A percentile compares a stretch with the other conserved stretches of the same genome.
phyloP scores from a whole-genome alignment of 2,888 invertebrate genomes.

The Anoncus sp. region DNA sequence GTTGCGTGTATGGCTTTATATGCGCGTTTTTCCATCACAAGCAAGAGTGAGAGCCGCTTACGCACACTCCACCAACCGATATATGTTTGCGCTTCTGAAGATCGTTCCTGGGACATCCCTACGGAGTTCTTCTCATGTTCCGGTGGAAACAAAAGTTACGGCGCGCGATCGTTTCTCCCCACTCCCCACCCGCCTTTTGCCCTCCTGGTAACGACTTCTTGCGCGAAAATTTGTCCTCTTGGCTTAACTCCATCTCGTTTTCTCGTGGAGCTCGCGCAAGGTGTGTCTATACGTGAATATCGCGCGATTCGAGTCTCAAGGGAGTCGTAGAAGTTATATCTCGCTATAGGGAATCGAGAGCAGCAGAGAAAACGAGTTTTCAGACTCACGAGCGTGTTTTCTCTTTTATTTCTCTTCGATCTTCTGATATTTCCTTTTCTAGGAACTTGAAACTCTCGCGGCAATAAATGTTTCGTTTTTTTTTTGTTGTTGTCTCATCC shows the following conservation, averaged over 20 bases:
- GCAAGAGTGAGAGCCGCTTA: slow-evolving; percentile 40
- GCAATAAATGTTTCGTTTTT: slow-evolving; percentile 12
- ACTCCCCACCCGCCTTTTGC: neutral
- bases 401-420: slow-evolving; percentile 1
- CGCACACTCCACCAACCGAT: slow-evolving; percentile 16
- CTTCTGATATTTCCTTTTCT: slow-evolving; percentile 42
- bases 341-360: slow-evolving; percentile 52
- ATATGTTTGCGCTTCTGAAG: slow-evolving; percentile 33
- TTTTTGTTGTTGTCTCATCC: neutral
- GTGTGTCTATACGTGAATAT: slow-evolving; percentile 40
- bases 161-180: slow-evolving; percentile 56
- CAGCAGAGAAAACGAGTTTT: slow-evolving; percentile 31
- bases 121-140: slow-evolving; percentile 40
- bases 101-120: slow-evolving; percentile 27
- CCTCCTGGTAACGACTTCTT: slow-evolving; percentile 59
- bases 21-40: slow-evolving; percentile 72
- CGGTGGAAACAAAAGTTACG: slow-evolving; percentile 65
- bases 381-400: neutral
- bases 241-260: slow-evolving; percentile 31
- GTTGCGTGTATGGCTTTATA: slow-evolving; percentile 71
- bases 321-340: slow-evolving; percentile 58
- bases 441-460: slow-evolving; percentile 17
- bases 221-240: slow-evolving; percentile 65
- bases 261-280: slow-evolving; percentile 25
- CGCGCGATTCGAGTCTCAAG: slow-evolving; percentile 42